Evolutionary conservation across 2,888 invertebrate genomes (phyloP).

Genomic region (Macaria liturata): DNA sequence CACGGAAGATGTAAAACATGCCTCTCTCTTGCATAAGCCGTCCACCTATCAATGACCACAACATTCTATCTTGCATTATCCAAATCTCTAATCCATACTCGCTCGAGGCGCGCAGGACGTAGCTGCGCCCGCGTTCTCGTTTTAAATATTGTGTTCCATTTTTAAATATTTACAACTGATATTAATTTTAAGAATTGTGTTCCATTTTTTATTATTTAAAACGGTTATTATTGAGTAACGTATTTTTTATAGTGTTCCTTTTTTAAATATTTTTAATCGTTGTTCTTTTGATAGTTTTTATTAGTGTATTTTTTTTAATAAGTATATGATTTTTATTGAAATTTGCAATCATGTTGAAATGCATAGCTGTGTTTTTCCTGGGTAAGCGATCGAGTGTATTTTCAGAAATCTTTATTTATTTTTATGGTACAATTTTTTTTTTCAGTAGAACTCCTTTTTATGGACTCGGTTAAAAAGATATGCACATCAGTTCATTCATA

Average conservation of each 20-base stretch:
- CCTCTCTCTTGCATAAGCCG: slow-evolving; percentile 34
- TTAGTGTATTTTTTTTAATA: neutral
- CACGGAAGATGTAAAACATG: neutral
- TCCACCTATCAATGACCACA: slow-evolving; percentile 53
- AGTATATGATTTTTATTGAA: neutral
- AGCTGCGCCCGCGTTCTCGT: slow-evolving; percentile 41
- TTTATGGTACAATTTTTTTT: too few species aligned
- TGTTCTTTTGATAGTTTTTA: neutral
- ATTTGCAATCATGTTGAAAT: slow-evolving; percentile 52
- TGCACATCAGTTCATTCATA: too few species aligned
- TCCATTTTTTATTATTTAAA: neutral
- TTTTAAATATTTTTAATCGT: neutral
- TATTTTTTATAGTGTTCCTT: too few species aligned
- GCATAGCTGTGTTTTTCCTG: slow-evolving; percentile 23
- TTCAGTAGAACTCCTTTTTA: too few species aligned
- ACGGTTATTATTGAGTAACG: neutral
- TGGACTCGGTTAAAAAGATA: too few species aligned
- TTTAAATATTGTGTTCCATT: slow-evolving; percentile 12
- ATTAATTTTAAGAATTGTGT: too few species aligned
- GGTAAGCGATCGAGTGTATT: slow-evolving; percentile 4
- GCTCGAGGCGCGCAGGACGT: slow-evolving; percentile 43
- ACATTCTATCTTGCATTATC: slow-evolving; percentile 49
- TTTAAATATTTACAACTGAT: slow-evolving; percentile 7
- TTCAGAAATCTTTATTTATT: too few species aligned
- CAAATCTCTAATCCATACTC: slow-evolving; percentile 41